A percentile compares a stretch with the other conserved stretches of the same genome.
Evolutionary conservation across 2,797 vertebrate species (phyloP).

Genomic region (Cirrhinus molitorella): DNA sequence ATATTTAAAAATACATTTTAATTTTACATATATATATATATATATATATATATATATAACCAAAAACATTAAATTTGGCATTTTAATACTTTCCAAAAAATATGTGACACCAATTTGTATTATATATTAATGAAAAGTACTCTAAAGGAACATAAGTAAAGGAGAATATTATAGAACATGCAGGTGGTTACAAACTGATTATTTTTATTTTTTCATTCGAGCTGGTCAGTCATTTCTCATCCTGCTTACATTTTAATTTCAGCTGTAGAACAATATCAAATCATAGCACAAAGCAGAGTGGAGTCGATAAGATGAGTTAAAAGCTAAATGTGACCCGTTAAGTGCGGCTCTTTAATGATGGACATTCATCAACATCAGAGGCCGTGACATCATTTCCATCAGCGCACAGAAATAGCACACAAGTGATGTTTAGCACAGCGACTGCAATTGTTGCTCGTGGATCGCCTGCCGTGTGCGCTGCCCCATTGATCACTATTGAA

Average conservation of each 20-base stretch:
- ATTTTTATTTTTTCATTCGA: not conserved
- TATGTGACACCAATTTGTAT: not conserved
- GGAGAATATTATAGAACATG: not conserved
- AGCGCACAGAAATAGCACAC: constrained; percentile 49
- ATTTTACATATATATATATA: no score
- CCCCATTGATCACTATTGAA: constrained; percentile 51
- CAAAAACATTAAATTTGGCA: not conserved
- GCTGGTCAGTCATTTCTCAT: constrained; percentile 10
- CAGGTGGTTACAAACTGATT: not conserved
- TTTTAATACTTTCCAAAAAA: not conserved
- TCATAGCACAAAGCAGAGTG: not conserved
- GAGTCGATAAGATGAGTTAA: constrained; percentile 9
- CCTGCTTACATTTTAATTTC: not conserved
- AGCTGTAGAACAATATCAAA: constrained; percentile 5
- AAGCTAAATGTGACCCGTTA: constrained; percentile 32
- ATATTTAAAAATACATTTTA: no score
- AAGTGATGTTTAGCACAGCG: constrained; percentile 46
- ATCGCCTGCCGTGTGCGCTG: constrained; percentile 45
- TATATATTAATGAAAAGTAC: not conserved
- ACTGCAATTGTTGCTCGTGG: constrained; percentile 18
- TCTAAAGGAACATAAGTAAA: not conserved
- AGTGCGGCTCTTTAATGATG: constrained; percentile 36
- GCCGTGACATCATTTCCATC: constrained; percentile 36
- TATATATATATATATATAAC: no score
- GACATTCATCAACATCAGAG: constrained; percentile 54